Evolutionary conservation across 37 sponge, comb jelly and placozoan species (phyloP).

Genomic region (Ianthella basta): DNA sequence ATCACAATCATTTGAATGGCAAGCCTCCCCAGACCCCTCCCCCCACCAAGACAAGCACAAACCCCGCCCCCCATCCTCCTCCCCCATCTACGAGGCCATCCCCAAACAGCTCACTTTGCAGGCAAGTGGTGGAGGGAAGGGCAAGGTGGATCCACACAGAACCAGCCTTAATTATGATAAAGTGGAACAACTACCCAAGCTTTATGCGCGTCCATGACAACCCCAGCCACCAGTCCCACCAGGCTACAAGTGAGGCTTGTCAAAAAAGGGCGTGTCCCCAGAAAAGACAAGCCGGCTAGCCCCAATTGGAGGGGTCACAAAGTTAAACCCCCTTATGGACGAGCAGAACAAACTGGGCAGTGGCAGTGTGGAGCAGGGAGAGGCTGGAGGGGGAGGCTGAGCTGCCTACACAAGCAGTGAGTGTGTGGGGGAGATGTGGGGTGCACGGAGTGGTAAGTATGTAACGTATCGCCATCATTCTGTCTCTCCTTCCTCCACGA

Average conservation of each 20-base stretch:
- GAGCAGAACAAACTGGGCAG: not conserved
- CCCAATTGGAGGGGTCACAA: slow-evolving; percentile 16
- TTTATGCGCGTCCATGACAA: no score
- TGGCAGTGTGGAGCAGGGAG: no score
- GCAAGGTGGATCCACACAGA: not conserved
- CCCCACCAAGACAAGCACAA: not conserved
- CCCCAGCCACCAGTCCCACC: no score
- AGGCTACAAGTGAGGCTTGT: no score
- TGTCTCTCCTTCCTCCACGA: no score
- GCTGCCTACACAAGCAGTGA: no score
- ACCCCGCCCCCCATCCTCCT: not conserved
- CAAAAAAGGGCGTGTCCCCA: not conserved
- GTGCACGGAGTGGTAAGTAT: no score
- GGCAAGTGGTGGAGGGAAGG: not conserved
- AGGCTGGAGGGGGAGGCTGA: no score
- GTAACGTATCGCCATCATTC: no score
- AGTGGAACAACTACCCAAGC: no score
- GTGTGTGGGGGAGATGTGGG: no score
- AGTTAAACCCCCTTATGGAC: not conserved
- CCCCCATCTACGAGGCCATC: not conserved
- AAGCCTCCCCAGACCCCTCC: not conserved
- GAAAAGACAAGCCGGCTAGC: slow-evolving; percentile 1
- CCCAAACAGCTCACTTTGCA: not conserved
- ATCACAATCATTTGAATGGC: not conserved
- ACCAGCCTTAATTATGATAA: no score